phyloP scores from a whole-genome alignment of 2,113 vertebrate species.

The Sebastes fasciatus region DNA sequence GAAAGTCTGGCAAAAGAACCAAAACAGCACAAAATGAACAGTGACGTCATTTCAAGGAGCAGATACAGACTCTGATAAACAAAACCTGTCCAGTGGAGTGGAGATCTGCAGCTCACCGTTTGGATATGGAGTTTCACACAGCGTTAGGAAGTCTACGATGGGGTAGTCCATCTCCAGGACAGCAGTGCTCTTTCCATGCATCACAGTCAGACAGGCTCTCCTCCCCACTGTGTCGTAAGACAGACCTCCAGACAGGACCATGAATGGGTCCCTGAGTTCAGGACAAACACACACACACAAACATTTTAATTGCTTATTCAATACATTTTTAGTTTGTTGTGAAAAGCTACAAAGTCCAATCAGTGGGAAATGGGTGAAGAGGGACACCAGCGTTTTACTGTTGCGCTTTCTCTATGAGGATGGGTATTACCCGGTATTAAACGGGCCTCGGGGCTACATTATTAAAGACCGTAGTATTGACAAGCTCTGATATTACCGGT shows the following conservation, averaged over 20 bases:
- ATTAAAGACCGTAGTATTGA: background rate
- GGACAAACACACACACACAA: background rate
- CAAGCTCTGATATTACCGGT: background rate
- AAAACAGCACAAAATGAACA: conserved; percentile 5
- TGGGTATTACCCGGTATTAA: background rate
- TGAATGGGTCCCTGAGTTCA: conserved; percentile 87
- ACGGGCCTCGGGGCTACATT: background rate
- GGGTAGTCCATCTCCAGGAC: conserved; percentile 99
- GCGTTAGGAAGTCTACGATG: conserved; percentile 96
- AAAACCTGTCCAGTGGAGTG: background rate
- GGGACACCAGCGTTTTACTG: conserved; percentile 13
- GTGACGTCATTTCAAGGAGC: background rate
- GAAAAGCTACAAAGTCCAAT: background rate
- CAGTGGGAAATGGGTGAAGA: conserved; percentile 14
- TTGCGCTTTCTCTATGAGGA: conserved; percentile 3
- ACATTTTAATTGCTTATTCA: conserved; percentile 22
- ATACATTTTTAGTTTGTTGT: background rate
- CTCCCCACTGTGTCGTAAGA: conserved; percentile 97
- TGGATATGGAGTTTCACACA: conserved; percentile 98
- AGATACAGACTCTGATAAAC: background rate
- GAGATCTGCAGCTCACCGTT: conserved; percentile 86
- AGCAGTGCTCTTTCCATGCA: conserved; percentile 97
- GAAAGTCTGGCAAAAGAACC: conserved; percentile 87
- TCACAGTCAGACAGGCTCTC: conserved; percentile 97
- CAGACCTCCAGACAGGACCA: conserved; percentile 96